Base-by-base conservation (phyloP, 2,888 invertebrate genomes). In the Hirtodrosophila cameraria region DNA sequence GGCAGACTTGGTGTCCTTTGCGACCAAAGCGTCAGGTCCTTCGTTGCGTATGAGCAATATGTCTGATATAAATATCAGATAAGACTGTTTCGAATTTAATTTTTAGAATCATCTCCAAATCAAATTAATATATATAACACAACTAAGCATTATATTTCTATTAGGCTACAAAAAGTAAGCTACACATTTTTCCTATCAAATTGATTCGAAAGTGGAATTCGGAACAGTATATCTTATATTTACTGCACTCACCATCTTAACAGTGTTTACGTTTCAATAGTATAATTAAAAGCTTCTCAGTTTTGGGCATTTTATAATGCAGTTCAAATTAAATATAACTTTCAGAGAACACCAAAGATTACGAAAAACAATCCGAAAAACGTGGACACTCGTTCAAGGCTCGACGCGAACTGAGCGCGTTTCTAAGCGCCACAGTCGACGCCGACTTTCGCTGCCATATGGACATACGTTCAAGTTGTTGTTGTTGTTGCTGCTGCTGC, bases 251-350 rank as follows among this genome's bases (percentile, higher is more conserved):
- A 61, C 54, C 31, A 18, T 54, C 25, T 52, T 68, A 75, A 55
- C 79, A 82, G 52, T 78, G 73, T 59, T 81, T 73, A 50, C 76
- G 76, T 49, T 70, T 83, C 50, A 72, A 60, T 28, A 79, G 46
- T 48, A 69, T 58, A 31, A 36, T 62, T 13, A 82, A 41, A 23
- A 86, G 53, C 59, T 61, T 72, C 64, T 75, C 61, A 41, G 63
- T 52, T 52, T 46, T 63, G 31, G 46, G 55, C 83, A 79, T 82
- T 61, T 46, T 60, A 16, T 30, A 16, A 9, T 7, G 9, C 16
- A 27, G 25, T 31, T 27, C 36, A 5, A 7, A 15, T 50, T 30
- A 23, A 36, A 31, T 8, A 13, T n/a, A 36, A 52, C 25, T 60
- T 25, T 7, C 33, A 35, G 11, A n/a, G 18, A 35, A 13, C 43